phyloP scores from a whole-genome alignment of 2,113 vertebrate genomes.

The Camelus dromedarius region DNA sequence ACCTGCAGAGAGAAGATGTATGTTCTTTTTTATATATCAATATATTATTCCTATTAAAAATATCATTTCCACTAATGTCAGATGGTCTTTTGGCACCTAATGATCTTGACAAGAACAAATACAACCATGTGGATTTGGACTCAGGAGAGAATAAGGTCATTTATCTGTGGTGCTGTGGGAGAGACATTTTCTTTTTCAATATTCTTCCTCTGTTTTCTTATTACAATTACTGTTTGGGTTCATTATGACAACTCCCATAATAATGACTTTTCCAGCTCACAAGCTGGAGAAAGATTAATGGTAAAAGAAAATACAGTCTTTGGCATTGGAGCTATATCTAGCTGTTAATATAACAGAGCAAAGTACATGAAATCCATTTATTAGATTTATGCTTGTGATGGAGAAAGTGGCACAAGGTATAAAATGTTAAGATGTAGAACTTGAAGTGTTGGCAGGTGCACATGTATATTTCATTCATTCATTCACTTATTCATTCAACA shows the following conservation, averaged over 20 bases:
- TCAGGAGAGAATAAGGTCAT: constrained; percentile 73
- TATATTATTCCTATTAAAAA: constrained; percentile 72
- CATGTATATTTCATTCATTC: constrained; percentile 46
- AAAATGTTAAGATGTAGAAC: constrained; percentile 71
- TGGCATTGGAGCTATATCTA: constrained; percentile 63
- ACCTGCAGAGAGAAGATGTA: constrained; percentile 54
- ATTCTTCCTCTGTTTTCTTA: constrained; percentile 78
- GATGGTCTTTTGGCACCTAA: constrained; percentile 79
- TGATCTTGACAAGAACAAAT: constrained; percentile 80
- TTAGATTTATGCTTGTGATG: constrained; percentile 76
- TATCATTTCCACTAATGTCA: constrained; percentile 73
- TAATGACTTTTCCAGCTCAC: constrained; percentile 80
- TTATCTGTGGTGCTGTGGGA: constrained; percentile 74
- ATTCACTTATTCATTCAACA: constrained; percentile 29
- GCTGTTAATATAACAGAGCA: constrained; percentile 74
- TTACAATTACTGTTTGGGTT: constrained; percentile 83
- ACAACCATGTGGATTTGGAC: constrained; percentile 66
- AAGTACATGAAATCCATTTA: constrained; percentile 75
- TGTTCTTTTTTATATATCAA: constrained; percentile 24
- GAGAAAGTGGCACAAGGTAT: constrained; percentile 59
- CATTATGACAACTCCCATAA: constrained; percentile 80
- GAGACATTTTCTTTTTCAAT: constrained; percentile 82
- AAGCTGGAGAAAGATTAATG: constrained; percentile 80
- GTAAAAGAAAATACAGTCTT: constrained; percentile 69
- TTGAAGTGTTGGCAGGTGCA: constrained; percentile 43